Evolutionary conservation across 2,797 vertebrate genomes (phyloP).

Genomic region (Hypotaenidia okinawae): DNA sequence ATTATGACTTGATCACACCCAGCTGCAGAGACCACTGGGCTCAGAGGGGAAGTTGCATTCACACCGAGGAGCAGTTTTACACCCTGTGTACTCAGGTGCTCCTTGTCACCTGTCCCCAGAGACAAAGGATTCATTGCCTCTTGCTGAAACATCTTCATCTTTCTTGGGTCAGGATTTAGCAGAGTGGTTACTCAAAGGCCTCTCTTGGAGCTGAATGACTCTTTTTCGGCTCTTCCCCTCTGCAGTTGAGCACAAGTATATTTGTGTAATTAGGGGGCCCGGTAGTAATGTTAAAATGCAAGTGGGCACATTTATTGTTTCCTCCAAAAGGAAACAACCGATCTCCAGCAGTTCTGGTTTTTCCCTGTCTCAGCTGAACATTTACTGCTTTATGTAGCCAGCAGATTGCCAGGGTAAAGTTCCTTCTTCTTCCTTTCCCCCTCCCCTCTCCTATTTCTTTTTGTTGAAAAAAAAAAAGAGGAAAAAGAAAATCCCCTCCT

Average conservation of each 20-base stretch:
- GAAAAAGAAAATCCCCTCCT: neutral
- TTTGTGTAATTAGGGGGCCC: conserved; percentile 82
- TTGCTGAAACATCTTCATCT: conserved; percentile 27
- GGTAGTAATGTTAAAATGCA: conserved; percentile 80
- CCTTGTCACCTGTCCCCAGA: conserved; percentile 38
- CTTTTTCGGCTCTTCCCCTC: conserved; percentile 29
- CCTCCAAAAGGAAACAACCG: conserved; percentile 90
- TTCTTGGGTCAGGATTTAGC: neutral
- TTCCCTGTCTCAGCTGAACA: conserved; percentile 84
- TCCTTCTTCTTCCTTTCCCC: conserved; percentile 10
- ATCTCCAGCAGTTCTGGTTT: conserved; percentile 75
- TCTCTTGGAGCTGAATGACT: neutral
- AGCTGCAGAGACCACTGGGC: neutral
- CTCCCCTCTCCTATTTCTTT: neutral
- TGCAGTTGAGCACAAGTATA: conserved; percentile 70
- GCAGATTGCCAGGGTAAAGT: conserved; percentile 67
- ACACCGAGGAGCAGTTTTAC: neutral
- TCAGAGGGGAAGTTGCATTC: neutral
- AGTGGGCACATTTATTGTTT: conserved; percentile 89
- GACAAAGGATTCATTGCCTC: conserved; percentile 9
- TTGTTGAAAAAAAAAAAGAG: conserved; percentile 15
- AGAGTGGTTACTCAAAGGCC: neutral
- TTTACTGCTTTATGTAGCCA: conserved; percentile 74
- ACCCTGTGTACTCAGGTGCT: neutral
- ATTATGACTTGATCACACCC: too few relatives aligned